Evolutionary conservation across 1,140 invertebrate species (phyloP).

Genomic region (Diorhabda elongata): DNA sequence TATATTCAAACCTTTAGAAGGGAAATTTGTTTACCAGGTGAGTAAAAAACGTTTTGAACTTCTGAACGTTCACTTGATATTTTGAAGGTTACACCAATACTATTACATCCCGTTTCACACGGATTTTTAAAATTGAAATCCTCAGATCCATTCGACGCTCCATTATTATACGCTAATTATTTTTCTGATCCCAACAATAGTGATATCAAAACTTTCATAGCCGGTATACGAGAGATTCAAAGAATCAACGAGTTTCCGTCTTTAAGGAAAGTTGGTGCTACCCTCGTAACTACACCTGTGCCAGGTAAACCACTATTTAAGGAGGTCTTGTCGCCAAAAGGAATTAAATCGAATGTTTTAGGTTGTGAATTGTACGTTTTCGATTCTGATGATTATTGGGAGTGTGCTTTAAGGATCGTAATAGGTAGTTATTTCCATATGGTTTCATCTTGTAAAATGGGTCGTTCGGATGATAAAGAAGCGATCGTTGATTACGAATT

Average conservation of each 20-base stretch:
- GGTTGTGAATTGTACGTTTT: slow-evolving; percentile 49
- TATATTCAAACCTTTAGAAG: slow-evolving; percentile 34
- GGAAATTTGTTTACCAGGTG: slow-evolving; percentile 23
- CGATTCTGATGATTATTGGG: slow-evolving; percentile 63
- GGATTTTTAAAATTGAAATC: slow-evolving; percentile 57
- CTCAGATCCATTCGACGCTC: slow-evolving; percentile 59
- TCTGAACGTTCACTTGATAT: slow-evolving; percentile 33
- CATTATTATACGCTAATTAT: slow-evolving; percentile 63
- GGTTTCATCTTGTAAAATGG: slow-evolving; percentile 73
- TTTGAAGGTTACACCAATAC: slow-evolving; percentile 62
- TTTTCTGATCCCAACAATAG: slow-evolving; percentile 52
- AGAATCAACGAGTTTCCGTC: slow-evolving; percentile 41
- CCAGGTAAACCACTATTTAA: slow-evolving; percentile 34
- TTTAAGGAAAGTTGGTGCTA: slow-evolving; percentile 44
- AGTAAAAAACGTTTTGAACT: neutral
- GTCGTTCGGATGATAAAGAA: slow-evolving; percentile 56
- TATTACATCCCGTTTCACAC: slow-evolving; percentile 67
- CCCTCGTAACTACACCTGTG: slow-evolving; percentile 46
- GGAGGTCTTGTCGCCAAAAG: neutral
- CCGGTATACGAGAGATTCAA: slow-evolving; percentile 43
- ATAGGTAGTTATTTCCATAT: slow-evolving; percentile 68
- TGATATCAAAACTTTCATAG: slow-evolving; percentile 47
- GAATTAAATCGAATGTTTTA: slow-evolving; percentile 35
- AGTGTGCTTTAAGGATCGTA: slow-evolving; percentile 63
- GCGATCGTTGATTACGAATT: slow-evolving; percentile 73